phyloP scores from a whole-genome alignment of 2,888 invertebrate species.

The Lycocerus yunnanus region DNA sequence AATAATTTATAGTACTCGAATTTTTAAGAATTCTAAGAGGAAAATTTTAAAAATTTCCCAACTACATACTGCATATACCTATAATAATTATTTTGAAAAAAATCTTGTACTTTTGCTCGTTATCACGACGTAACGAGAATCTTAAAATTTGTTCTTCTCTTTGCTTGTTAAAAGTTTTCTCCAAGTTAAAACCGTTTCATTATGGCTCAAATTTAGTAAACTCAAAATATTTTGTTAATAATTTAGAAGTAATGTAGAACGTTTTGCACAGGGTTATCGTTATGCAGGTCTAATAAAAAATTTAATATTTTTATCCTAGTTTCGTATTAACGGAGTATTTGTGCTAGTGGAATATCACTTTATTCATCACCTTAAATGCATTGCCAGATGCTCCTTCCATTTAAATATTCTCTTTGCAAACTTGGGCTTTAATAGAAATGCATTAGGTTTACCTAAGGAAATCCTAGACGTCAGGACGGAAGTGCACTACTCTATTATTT shows the following conservation, averaged over 20 bases:
- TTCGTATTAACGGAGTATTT: neutral
- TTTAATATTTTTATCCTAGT: neutral
- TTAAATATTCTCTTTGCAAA: neutral
- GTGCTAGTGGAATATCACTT: neutral
- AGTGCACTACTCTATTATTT: neutral
- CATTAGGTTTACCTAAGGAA: neutral
- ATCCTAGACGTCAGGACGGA: neutral
- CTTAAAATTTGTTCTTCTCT: neutral
- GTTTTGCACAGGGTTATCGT: neutral
- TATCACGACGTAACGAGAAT: neutral
- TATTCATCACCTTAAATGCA: neutral
- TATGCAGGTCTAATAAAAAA: neutral
- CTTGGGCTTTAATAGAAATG: neutral
- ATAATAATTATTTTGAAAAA: neutral
- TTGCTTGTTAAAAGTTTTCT: neutral
- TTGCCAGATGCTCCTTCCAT: neutral
- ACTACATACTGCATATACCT: no score
- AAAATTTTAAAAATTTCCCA: no score
- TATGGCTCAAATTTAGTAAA: neutral
- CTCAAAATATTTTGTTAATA: neutral
- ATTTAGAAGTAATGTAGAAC: neutral
- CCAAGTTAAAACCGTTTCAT: neutral
- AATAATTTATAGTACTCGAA: no score
- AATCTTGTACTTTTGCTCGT: neutral
- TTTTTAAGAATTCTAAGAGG: no score